Base-by-base conservation (phyloP, 2,888 invertebrate species). In the Dendrolimus pini region DNA sequence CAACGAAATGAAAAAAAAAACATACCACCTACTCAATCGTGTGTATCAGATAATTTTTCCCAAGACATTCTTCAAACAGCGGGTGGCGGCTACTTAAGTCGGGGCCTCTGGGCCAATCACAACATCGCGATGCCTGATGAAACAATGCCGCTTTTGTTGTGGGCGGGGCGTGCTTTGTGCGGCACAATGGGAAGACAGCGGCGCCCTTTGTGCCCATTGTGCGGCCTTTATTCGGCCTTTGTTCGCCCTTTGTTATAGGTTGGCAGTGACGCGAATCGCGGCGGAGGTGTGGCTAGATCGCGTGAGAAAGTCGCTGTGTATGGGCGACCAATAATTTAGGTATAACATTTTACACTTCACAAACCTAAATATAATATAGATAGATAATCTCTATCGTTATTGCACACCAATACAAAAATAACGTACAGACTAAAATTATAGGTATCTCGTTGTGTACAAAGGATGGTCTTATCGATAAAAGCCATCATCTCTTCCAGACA, bases 171-270 rank as follows among this genome's bases (percentile, higher is more conserved):
- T 70, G 65, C 74, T 65, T 90, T 89, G 89, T 90, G 71, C 69
- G 69, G 81, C 63, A 89, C 90, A 90, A 89, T 89, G 78, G 90
- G 84, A 87, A 83, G 89, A 87, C 80, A 82, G 82, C 71, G 61
- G 71, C 68, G 68, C 82, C 84, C 84, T 83, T 89, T 89, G 85
- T 89, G 62, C 66, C 69, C 75, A 75, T 89, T 86, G 83, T 86
- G 64, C 61, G 78, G 71, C 68, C 72, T 61, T 85, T 85, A 84
- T 86, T 77, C 64, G 77, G 64, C 65, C 64, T 68, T 72, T 76
- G 70, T 71, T 64, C 64, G 65, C 67, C 60, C 59, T 52, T 58
- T 67, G 69, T 73, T 74, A 72, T 76, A 62, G 61, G 67, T 63
- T 66, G 69, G 64, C 74, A 69, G 72, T 74, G 72, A 68, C 63